Conservation (phyloP, 2,113 vertebrate species). For the Rhizomys pruinosus region DNA sequence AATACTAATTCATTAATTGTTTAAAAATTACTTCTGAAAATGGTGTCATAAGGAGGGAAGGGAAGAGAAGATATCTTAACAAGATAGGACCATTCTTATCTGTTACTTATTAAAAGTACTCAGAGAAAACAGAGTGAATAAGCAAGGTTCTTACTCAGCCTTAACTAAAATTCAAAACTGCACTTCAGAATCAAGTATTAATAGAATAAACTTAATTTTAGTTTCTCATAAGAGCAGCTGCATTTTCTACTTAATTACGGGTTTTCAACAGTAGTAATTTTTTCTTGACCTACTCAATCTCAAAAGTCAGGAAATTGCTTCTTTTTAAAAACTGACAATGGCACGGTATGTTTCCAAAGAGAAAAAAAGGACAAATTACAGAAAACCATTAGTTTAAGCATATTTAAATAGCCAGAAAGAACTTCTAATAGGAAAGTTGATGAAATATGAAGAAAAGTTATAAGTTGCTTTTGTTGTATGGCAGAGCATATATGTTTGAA, state of each 20-base stretch:
- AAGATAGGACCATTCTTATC: neutral
- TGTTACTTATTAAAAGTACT: constrained; percentile 61
- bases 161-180: constrained; percentile 75
- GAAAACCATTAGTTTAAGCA: constrained; percentile 89
- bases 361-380: constrained; percentile 88
- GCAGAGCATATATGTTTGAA: constrained; percentile 58
- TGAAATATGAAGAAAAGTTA: constrained; percentile 84
- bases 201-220: constrained; percentile 90
- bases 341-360: constrained; percentile 90
- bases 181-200: constrained; percentile 86
- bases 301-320: constrained; percentile 92
- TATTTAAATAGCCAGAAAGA: constrained; percentile 88
- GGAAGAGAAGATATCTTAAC: neutral
- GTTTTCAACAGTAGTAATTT: constrained; percentile 89
- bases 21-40: constrained; percentile 56
- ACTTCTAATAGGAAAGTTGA: constrained; percentile 88
- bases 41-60: constrained; percentile 38
- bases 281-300: constrained; percentile 90
- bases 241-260: constrained; percentile 90
- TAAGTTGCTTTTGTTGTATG: constrained; percentile 57
- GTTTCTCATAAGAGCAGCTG: constrained; percentile 88
- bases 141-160: constrained; percentile 59
- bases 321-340: constrained; percentile 92
- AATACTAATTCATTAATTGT: neutral
- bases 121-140: constrained; percentile 48